Conservation (phyloP, 2,888 invertebrate species). For the Eristalis tenax region DNA sequence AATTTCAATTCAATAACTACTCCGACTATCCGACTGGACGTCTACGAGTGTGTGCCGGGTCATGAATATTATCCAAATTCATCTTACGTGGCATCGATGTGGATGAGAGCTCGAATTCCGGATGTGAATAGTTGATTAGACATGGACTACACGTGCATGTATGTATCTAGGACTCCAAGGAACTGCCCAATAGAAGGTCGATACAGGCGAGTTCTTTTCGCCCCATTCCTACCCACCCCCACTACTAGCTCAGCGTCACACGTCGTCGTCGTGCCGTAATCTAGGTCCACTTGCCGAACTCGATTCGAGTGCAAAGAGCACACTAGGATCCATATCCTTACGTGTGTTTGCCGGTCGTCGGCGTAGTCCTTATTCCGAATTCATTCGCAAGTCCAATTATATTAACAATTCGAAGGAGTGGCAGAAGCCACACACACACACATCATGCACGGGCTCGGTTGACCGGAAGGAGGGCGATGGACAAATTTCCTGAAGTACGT, state of each 20-base stretch:
- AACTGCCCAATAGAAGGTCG: constrained; percentile 13
- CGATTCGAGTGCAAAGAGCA: constrained; percentile 24
- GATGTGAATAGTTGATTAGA: constrained; percentile 56
- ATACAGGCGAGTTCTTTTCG: constrained; percentile 2
- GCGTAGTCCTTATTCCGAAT: constrained; percentile 41
- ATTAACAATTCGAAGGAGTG: constrained; percentile 28
- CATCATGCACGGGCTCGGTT: not conserved
- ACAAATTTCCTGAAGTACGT: constrained; percentile 23
- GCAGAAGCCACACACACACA: not conserved
- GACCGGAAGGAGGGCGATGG: not conserved
- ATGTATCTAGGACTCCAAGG: constrained; percentile 21
- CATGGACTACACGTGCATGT: constrained; percentile 8
- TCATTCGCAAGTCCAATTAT: constrained; percentile 59
- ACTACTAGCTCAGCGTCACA: not conserved
- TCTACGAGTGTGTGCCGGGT: constrained; percentile 20
- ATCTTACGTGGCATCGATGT: constrained; percentile 47
- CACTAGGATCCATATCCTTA: constrained; percentile 18
- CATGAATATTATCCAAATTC: constrained; percentile 59
- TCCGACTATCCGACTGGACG: not conserved
- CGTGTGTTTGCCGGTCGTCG: constrained; percentile 23
- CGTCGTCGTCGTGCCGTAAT: constrained; percentile 12
- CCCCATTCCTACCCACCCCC: no score
- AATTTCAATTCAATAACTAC: constrained; percentile 53
- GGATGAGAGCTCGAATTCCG: constrained; percentile 29
- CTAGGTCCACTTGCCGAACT: constrained; percentile 17